A percentile compares a stretch with the other conserved stretches of the same genome.
phyloP scores from a whole-genome alignment of 1,140 invertebrate genomes.

The Musca domestica region DNA sequence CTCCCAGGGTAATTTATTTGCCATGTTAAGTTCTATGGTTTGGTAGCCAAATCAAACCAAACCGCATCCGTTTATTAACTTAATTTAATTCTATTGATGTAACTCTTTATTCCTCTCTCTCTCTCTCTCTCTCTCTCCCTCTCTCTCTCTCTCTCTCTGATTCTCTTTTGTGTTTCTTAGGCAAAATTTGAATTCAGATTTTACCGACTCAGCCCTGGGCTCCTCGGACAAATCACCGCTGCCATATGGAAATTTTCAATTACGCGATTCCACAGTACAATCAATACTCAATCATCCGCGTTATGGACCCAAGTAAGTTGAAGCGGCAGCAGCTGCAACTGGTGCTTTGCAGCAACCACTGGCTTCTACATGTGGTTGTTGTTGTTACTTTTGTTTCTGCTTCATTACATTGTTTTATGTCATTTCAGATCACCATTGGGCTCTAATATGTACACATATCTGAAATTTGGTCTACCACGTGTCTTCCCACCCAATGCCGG shows the following conservation, averaged over 20 bases:
- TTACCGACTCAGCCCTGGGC: slow-evolving; percentile 88
- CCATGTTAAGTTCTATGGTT: background rate
- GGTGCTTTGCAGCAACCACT: background rate
- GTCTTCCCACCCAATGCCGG: slow-evolving; percentile 79
- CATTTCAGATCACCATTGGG: slow-evolving; percentile 69
- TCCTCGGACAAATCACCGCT: slow-evolving; percentile 85
- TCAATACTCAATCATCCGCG: slow-evolving; percentile 88
- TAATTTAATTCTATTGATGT: slow-evolving; percentile 4
- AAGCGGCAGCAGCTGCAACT: background rate
- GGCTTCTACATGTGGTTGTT: background rate
- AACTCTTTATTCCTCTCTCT: background rate
- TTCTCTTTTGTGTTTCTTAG: slow-evolving; percentile 56
- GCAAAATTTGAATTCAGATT: slow-evolving; percentile 93
- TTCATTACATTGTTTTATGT: slow-evolving; percentile 3
- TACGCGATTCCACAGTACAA: slow-evolving; percentile 88
- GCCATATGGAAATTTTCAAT: slow-evolving; percentile 90
- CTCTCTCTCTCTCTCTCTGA: background rate
- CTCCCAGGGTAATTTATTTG: background rate
- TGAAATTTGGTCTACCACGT: slow-evolving; percentile 88
- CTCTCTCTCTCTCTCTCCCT: background rate
- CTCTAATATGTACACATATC: slow-evolving; percentile 87
- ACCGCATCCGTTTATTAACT: slow-evolving; percentile 22
- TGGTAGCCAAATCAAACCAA: slow-evolving; percentile 9
- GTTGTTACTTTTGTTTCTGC: background rate
- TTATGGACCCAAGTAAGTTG: slow-evolving; percentile 78